phyloP scores from a whole-genome alignment of 2,113 vertebrate species.

The Perognathus longimembris region DNA sequence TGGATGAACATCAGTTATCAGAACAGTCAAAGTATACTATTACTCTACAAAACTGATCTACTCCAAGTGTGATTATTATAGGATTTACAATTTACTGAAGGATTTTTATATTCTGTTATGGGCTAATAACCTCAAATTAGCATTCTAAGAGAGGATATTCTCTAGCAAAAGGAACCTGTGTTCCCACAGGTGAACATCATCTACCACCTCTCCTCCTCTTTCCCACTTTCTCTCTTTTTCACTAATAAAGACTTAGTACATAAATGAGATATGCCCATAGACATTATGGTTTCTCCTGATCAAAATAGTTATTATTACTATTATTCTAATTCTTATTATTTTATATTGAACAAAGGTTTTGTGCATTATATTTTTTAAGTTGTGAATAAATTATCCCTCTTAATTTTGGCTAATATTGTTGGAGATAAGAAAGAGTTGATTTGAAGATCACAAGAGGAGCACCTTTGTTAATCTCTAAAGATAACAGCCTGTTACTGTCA shows the following conservation, averaged over 20 bases:
- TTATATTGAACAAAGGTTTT: constrained; percentile 30
- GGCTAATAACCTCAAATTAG: not conserved
- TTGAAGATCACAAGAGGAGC: constrained; percentile 25
- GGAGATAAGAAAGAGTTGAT: not conserved
- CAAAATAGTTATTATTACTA: not conserved
- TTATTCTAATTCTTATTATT: constrained; percentile 14
- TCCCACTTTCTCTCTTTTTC: not conserved
- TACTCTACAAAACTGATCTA: not conserved
- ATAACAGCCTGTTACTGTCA: not conserved
- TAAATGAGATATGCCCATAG: not conserved
- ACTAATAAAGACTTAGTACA: not conserved
- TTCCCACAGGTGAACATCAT: not conserved
- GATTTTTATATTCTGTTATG: not conserved
- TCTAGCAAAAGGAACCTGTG: not conserved
- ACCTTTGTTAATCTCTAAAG: constrained; percentile 30
- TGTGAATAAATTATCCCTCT: not conserved
- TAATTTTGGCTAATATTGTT: constrained; percentile 4
- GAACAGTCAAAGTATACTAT: not conserved
- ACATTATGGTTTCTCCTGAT: not conserved
- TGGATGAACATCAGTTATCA: not conserved
- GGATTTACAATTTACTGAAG: not conserved
- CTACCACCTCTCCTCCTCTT: not conserved
- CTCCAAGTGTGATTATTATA: not conserved
- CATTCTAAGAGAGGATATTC: not conserved
- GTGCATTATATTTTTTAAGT: not conserved